phyloP scores from a whole-genome alignment of 2,797 vertebrate genomes.

The Muscicapa striata region DNA sequence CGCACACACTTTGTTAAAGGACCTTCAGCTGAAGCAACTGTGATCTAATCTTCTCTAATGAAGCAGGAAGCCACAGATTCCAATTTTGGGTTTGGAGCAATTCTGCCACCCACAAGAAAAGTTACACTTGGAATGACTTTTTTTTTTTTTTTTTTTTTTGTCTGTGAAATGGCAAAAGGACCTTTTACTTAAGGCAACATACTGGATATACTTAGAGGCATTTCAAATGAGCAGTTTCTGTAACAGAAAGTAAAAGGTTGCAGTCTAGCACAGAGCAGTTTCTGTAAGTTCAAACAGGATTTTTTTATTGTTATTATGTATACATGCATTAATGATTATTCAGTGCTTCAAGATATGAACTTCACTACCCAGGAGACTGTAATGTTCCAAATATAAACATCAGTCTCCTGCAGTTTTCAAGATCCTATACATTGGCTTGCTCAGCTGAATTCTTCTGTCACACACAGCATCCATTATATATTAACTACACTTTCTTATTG shows the following conservation, averaged over 20 bases:
- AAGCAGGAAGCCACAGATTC: constrained; percentile 57
- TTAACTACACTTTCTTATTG: constrained; percentile 50
- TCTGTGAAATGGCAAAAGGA: constrained; percentile 42
- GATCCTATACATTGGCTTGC: not conserved
- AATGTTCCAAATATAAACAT: constrained; percentile 43
- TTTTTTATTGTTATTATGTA: not conserved
- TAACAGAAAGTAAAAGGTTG: not conserved
- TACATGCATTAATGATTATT: not conserved
- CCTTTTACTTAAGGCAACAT: not conserved
- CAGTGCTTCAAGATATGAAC: constrained; percentile 34
- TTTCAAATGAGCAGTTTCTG: not conserved
- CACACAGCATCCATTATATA: constrained; percentile 39
- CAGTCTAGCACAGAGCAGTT: not conserved
- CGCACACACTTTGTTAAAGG: not conserved
- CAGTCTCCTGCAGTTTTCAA: constrained; percentile 33
- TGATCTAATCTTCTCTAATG: constrained; percentile 15
- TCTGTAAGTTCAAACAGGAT: not conserved
- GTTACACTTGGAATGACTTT: constrained; percentile 24
- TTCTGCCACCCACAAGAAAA: constrained; percentile 37
- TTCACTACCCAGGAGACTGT: constrained; percentile 4
- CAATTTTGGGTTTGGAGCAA: constrained; percentile 42
- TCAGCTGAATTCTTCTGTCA: constrained; percentile 26
- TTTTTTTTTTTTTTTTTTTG: not conserved
- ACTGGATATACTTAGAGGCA: not conserved
- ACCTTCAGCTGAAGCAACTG: constrained; percentile 37